Conservation (phyloP, 2,797 vertebrate species). For the Semotilus atromaculatus region DNA sequence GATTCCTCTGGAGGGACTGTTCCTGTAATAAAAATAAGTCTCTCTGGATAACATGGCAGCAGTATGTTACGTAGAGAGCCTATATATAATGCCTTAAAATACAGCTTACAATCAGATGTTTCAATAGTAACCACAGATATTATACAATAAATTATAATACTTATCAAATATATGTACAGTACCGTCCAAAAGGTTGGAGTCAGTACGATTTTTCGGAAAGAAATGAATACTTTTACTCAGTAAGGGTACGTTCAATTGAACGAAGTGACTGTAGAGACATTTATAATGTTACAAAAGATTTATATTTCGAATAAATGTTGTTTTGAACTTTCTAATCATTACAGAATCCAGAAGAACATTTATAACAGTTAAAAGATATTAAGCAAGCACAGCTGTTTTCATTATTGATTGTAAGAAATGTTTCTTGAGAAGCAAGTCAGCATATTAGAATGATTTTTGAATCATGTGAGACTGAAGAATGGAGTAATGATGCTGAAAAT, state of each 20-base stretch:
- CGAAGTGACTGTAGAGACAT: neutral
- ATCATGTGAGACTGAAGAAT: conserved; percentile 1
- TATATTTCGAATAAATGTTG: neutral
- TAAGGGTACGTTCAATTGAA: neutral
- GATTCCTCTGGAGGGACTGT: conserved; percentile 18
- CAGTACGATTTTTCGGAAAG: neutral
- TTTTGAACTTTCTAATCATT: neutral
- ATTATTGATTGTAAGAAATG: neutral
- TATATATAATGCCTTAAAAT: neutral
- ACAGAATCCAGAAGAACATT: neutral
- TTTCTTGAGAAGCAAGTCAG: neutral
- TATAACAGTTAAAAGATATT: neutral
- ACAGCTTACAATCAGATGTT: neutral
- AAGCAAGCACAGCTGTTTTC: neutral
- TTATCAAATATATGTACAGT: neutral
- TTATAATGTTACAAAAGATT: neutral
- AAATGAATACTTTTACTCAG: neutral
- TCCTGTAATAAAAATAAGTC: conserved; percentile 15
- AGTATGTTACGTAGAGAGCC: neutral
- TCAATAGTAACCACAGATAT: neutral
- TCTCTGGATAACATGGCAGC: neutral
- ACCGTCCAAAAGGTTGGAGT: neutral
- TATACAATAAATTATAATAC: neutral
- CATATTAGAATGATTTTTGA: neutral
- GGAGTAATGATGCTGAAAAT: neutral